Base-by-base conservation (phyloP, 2,797 vertebrate species). In the Halcyon leucocephala region DNA sequence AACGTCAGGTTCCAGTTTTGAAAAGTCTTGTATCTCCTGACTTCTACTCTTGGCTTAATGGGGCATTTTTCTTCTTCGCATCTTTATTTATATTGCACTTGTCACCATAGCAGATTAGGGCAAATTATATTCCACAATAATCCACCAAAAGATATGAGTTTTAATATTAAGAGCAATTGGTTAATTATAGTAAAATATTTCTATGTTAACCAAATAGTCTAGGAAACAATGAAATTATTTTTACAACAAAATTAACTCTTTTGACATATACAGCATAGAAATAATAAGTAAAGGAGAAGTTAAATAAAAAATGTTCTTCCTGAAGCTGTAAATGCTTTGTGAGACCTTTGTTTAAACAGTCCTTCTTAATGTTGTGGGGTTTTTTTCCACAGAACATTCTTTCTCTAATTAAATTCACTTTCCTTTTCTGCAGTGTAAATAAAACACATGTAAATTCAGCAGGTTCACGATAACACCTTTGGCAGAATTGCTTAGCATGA, bases 51-150 rank as follows among this genome's bases (percentile, higher is more conserved):
- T 90, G n/a, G 31, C 73, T 86, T 91, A 93, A 58, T 41, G 37
- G 19, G 58, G 92, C 22, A 89, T 76, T 87, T 93, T 94, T 88
- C 26, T 73, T 91, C 57, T 20, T 66, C 60, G 78, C 13, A 51
- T 42, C 74, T 93, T 95, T 94, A 76, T 97, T 97, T 97, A 73
- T 95, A 78, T 86, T 92, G 44, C 24, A 61, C 46, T 84, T 84
- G 48, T 91, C 93, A 95, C 33, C 12, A 14, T 19, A 91, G 71
- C 61, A 96, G 71, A 62, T 81, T 57, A 86, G 14, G 41, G 29
- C 4, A 91, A 96, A 96, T 76, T 93, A 74, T 86, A 78, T 79
- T 86, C 46, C 51, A 83, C 7, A 22, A 51, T 67, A 60, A 71
- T 54, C 72, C 41, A 82, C 20, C 7, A 54, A 81, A 96, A 91